A percentile compares a stretch with the other conserved stretches of the same genome.
Conservation (phyloP, 2,888 invertebrate species). For the Cremastinae sp. region DNA sequence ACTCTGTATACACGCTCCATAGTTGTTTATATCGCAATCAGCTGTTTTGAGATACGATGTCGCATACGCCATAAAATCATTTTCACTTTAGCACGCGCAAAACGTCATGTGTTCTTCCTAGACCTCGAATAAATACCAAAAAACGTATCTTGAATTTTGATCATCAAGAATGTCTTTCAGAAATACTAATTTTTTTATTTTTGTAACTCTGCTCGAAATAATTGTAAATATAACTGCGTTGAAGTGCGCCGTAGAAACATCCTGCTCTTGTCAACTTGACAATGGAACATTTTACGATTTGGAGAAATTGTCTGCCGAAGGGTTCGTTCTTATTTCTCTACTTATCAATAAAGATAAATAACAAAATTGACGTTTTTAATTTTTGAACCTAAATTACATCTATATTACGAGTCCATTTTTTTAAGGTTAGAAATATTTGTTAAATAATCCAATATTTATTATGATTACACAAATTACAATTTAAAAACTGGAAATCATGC, state of each 20-base stretch:
- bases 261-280: constrained; percentile 55
- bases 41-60: too few species aligned
- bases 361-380: neutral
- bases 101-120: constrained; percentile 46
- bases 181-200: constrained; percentile 36
- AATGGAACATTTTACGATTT: constrained; percentile 58
- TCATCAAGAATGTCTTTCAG: constrained; percentile 35
- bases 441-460: too few species aligned
- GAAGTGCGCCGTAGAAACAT: constrained; percentile 44
- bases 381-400: neutral
- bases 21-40: too few species aligned
- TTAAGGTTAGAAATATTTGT: too few species aligned
- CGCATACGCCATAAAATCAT: too few species aligned
- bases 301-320: constrained; percentile 36
- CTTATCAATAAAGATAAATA: neutral
- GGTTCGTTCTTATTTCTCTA: constrained; percentile 42
- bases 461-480: too few species aligned
- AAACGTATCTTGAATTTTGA: neutral
- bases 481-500: too few species aligned
- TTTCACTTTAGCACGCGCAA: neutral
- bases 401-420: neutral
- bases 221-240: constrained; percentile 44
- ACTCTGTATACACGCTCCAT: too few species aligned
- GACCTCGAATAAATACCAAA: constrained; percentile 29
- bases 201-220: constrained; percentile 21